A percentile compares a stretch with the other conserved stretches of the same genome.
Conservation (phyloP, 2,797 vertebrate species). For the Gymnoscopelus microlampas region DNA sequence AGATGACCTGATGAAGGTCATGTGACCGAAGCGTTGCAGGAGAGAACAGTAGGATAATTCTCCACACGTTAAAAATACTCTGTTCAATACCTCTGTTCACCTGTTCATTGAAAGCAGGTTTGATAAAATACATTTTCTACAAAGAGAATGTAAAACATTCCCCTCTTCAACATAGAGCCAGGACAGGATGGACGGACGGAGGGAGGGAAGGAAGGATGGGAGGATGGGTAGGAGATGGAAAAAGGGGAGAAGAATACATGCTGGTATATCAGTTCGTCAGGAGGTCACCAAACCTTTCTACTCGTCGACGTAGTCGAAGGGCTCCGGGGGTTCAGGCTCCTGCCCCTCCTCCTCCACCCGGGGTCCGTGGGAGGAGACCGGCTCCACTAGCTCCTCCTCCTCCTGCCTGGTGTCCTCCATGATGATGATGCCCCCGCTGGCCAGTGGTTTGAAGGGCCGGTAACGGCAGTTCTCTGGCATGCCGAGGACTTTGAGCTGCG, state of each 20-base stretch:
- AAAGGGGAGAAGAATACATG: slow-evolving; percentile 36
- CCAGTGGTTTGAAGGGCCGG: slow-evolving; percentile 97
- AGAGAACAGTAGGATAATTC: no score
- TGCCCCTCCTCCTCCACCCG: slow-evolving; percentile 98
- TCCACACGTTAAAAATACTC: no score
- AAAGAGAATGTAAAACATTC: slow-evolving; percentile 74
- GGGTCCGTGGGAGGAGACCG: slow-evolving; percentile 94
- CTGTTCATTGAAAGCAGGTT: no score
- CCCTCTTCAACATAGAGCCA: slow-evolving; percentile 49
- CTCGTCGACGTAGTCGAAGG: slow-evolving; percentile 97
- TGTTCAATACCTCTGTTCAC: no score
- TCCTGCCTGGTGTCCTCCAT: slow-evolving; percentile 90
- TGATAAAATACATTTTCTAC: slow-evolving; percentile 19
- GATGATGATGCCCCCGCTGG: slow-evolving; percentile 97
- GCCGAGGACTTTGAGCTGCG: slow-evolving; percentile 95
- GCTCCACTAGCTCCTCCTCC: slow-evolving; percentile 96
- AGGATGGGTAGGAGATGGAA: no score
- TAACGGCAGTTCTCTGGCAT: slow-evolving; percentile 96
- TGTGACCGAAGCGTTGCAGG: no score
- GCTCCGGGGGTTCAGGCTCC: slow-evolving; percentile 96
- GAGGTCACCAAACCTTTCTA: slow-evolving; percentile 53
- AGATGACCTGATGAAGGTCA: no score
- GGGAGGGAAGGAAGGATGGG: no score
- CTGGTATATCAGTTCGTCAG: slow-evolving; percentile 48
- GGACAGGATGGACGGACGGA: slow-evolving; percentile 12